phyloP scores from a whole-genome alignment of 2,113 vertebrate species.

The Neopipo cinnamomea region DNA sequence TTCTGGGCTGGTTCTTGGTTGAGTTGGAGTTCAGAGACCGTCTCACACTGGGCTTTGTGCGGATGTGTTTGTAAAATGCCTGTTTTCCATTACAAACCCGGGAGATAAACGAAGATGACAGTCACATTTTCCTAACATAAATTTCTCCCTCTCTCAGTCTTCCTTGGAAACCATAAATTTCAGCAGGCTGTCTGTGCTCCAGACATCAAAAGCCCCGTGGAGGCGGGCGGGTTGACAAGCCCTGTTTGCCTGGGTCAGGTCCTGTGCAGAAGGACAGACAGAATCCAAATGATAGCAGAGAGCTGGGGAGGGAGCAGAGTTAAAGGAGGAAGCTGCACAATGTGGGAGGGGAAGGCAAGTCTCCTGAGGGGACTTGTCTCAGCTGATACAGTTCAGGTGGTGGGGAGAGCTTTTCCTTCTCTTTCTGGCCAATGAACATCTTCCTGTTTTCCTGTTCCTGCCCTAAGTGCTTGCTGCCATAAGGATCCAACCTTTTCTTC shows the following conservation, averaged over 20 bases:
- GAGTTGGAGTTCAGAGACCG: accelerated
- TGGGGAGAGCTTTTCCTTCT: neutral
- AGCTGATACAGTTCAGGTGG: slow-evolving; percentile 48
- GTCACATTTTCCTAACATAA: slow-evolving; percentile 56
- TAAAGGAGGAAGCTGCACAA: neutral
- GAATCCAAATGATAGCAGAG: neutral
- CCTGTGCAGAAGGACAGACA: neutral
- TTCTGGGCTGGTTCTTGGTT: neutral
- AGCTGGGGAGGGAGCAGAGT: neutral
- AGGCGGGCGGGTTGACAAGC: neutral
- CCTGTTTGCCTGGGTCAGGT: neutral
- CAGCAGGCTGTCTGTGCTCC: neutral
- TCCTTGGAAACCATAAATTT: neutral
- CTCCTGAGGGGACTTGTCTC: slow-evolving; percentile 40
- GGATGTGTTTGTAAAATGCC: slow-evolving; percentile 13
- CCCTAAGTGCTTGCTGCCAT: neutral
- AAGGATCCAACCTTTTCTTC: neutral
- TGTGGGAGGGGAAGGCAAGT: slow-evolving; percentile 9
- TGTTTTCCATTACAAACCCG: slow-evolving; percentile 60
- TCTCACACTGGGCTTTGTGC: neutral
- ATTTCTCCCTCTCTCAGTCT: neutral
- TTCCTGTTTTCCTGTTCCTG: slow-evolving; percentile 36
- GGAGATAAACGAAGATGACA: slow-evolving; percentile 36
- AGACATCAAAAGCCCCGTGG: neutral
- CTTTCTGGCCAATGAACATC: neutral